Conservation (phyloP, 2,888 invertebrate species). For the Chloroclysta siterata region DNA sequence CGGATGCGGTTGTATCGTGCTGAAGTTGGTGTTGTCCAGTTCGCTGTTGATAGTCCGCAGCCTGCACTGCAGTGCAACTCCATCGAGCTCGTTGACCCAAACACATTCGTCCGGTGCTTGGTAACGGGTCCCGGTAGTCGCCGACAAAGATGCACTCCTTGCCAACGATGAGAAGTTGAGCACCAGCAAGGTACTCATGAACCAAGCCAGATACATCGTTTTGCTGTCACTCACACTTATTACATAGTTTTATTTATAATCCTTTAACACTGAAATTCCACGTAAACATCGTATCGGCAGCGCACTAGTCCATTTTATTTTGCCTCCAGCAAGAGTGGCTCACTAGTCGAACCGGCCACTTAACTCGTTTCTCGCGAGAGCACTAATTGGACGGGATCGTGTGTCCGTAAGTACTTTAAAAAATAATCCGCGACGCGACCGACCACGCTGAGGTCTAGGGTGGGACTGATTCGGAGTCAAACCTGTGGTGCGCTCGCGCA, state of each 20-base stretch:
- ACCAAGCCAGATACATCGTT: constrained; percentile 76
- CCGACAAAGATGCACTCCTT: constrained; percentile 78
- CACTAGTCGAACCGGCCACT: constrained; percentile 80
- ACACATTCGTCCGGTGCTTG: constrained; percentile 93
- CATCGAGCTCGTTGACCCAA: constrained; percentile 89
- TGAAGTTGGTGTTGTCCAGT: constrained; percentile 92
- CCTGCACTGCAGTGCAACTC: constrained; percentile 90
- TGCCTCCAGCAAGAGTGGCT: constrained; percentile 62
- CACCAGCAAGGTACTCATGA: constrained; percentile 72
- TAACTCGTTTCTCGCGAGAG: constrained; percentile 82
- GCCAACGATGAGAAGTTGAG: constrained; percentile 71
- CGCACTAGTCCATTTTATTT: constrained; percentile 71
- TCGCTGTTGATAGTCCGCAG: constrained; percentile 92
- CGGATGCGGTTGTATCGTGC: constrained; percentile 92
- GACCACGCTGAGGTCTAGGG: constrained; percentile 78
- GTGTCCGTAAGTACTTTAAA: constrained; percentile 60
- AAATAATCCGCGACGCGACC: constrained; percentile 70
- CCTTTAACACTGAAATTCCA: constrained; percentile 70
- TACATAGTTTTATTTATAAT: constrained; percentile 77
- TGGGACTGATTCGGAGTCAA: constrained; percentile 80
- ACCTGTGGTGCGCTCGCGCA: constrained; percentile 85
- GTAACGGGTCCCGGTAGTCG: constrained; percentile 86
- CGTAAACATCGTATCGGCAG: constrained; percentile 63
- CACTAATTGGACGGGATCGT: constrained; percentile 83
- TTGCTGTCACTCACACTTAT: constrained; percentile 70